Conservation (phyloP, 2,888 invertebrate genomes). For the Drosophila recens region DNA sequence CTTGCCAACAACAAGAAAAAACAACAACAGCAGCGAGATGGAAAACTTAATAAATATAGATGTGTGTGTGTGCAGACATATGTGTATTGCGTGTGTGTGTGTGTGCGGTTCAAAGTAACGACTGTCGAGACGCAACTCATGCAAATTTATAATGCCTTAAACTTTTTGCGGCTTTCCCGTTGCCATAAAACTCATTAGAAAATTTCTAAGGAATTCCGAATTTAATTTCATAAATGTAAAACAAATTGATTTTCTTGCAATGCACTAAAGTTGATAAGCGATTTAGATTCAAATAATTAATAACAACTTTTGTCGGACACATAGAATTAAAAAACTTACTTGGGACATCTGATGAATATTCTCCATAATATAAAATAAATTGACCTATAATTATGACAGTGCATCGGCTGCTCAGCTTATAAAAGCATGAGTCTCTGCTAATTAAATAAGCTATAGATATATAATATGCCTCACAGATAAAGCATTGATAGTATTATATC, state of each 20-base stretch:
- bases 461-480: background rate
- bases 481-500: background rate
- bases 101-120: conserved; percentile 36
- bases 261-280: background rate
- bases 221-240: conserved; percentile 18
- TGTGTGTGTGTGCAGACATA: conserved; percentile 16
- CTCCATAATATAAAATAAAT: background rate
- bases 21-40: conserved; percentile 17
- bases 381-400: background rate
- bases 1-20: conserved; percentile 17
- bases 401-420: background rate
- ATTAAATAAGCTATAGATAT: conserved; percentile 27
- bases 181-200: conserved; percentile 43
- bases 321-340: no score
- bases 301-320: no score
- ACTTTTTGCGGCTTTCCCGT: conserved; percentile 64
- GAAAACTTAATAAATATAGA: conserved; percentile 47
- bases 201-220: conserved; percentile 3
- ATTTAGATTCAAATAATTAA: background rate
- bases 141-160: conserved; percentile 58
- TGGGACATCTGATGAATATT: no score
- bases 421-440: conserved; percentile 2
- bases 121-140: conserved; percentile 29
- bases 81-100: conserved; percentile 12
- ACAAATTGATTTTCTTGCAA: conserved; percentile 7